Conservation (phyloP, 2,797 vertebrate genomes). For the Scolopax rusticola region DNA sequence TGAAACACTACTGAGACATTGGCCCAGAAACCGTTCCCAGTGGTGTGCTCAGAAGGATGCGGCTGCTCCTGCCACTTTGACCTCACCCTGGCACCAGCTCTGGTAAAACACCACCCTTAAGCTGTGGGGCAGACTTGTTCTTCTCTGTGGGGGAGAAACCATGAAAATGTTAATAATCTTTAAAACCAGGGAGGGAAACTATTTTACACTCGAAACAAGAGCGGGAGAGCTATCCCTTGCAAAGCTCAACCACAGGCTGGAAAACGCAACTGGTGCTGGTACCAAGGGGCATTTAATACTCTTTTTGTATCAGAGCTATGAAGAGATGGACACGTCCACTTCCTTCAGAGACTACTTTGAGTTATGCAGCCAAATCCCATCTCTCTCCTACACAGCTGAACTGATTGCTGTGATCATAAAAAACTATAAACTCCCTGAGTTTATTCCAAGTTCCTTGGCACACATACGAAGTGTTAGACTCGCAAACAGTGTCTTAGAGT, state of each 20-base stretch:
- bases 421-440: neutral
- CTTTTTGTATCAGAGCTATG: neutral
- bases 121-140: neutral
- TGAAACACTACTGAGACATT: neutral
- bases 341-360: neutral
- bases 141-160: neutral
- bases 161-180: neutral
- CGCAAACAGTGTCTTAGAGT: neutral
- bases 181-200: neutral
- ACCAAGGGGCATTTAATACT: neutral
- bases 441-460: constrained; percentile 17
- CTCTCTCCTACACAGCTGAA: neutral
- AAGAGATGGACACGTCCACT: neutral
- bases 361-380: neutral
- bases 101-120: neutral
- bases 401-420: constrained; percentile 5
- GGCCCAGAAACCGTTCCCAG: neutral
- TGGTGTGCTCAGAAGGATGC: neutral
- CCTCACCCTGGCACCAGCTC: neutral
- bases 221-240: neutral
- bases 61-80: neutral
- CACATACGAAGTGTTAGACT: neutral
- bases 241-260: neutral
- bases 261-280: neutral
- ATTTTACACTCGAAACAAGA: neutral